phyloP scores from a whole-genome alignment of 2,888 invertebrate genomes.

The Pseudeuparius sepicola region DNA sequence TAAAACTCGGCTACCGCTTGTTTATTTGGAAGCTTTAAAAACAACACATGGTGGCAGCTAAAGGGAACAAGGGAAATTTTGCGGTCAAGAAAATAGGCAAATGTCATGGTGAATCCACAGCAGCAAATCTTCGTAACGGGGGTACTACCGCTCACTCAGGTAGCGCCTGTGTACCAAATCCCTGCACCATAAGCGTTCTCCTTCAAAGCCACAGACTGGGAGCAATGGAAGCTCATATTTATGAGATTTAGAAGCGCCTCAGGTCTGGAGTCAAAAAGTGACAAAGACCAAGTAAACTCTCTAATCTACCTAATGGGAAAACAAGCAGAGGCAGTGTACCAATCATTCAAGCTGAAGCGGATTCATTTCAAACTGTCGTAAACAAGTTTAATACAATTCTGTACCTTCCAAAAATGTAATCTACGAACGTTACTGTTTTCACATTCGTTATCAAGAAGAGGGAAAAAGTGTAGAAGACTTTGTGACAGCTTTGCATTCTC shows the following conservation, averaged over 20 bases:
- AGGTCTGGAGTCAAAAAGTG: conserved; percentile 9
- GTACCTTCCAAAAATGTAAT: conserved; percentile 14
- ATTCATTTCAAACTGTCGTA: conserved; percentile 6
- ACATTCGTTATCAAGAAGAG: conserved; percentile 12
- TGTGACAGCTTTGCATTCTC: conserved; percentile 13
- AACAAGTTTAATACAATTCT: conserved; percentile 12
- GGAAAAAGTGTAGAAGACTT: conserved; percentile 15
- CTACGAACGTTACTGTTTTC: conserved; percentile 15
- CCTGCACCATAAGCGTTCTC: conserved; percentile 9
- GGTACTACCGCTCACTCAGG: no score
- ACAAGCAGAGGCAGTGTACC: conserved; percentile 10
- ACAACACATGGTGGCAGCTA: no score
- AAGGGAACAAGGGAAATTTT: no score
- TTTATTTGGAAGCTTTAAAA: no score
- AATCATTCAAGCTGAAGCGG: conserved; percentile 10
- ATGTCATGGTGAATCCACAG: no score
- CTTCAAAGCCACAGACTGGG: conserved; percentile 12
- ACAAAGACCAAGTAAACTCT: conserved; percentile 8
- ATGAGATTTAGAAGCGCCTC: conserved; percentile 10
- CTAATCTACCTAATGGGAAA: conserved; percentile 11
- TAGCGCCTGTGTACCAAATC: conserved; percentile 11
- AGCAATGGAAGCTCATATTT: conserved; percentile 14
- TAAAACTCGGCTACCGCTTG: no score
- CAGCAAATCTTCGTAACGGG: no score
- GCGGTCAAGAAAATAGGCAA: no score